These are phyloP conservation scores for Squalus acanthias DNA, from an alignment of 2,797 vertebrate species.

Conservation along the genomic window DNA sequence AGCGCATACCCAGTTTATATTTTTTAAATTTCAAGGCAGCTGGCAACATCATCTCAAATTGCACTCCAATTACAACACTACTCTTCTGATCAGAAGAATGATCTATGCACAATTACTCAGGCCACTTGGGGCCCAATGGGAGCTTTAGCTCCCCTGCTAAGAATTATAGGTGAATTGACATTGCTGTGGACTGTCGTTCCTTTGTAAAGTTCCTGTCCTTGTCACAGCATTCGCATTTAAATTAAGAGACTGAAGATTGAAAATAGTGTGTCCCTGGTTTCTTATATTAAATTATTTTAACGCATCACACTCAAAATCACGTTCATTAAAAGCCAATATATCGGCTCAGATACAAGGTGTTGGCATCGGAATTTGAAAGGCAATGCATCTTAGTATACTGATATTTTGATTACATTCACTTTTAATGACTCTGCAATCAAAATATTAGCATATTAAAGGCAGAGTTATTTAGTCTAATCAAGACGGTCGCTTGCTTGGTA, in stretches of 20 bases:
- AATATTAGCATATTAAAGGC: not conserved
- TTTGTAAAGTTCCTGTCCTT: not conserved
- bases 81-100: not conserved
- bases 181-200: not conserved
- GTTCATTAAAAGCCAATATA: too few relatives aligned
- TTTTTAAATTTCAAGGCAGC: not conserved
- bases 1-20: not conserved
- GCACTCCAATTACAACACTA: not conserved
- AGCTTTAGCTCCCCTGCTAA: not conserved
- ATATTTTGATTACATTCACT: not conserved
- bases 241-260: not conserved
- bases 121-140: not conserved
- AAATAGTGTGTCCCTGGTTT: not conserved
- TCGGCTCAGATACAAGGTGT: not conserved
- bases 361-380: not conserved
- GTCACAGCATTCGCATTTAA: not conserved
- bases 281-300: not conserved
- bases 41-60: not conserved
- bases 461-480: not conserved
- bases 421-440: not conserved
- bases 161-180: not conserved
- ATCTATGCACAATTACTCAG: not conserved
- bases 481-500: not conserved
- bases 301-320: not conserved
- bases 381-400: not conserved